Evolutionary conservation across 2,888 invertebrate genomes (phyloP).

Genomic region (Papilio demoleus): DNA sequence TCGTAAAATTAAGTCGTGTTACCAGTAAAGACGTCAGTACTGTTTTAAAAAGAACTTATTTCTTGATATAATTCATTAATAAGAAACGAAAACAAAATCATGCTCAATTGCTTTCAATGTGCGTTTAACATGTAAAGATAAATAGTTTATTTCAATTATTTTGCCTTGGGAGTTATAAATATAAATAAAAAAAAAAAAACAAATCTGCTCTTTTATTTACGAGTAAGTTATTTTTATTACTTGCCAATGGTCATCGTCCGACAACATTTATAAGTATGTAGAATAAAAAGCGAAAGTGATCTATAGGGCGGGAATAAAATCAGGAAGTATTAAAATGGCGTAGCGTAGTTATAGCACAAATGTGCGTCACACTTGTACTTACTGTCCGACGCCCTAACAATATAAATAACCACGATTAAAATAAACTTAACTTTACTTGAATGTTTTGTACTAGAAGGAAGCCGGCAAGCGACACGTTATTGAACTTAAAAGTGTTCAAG

Average conservation of each 20-base stretch:
- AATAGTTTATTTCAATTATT: neutral
- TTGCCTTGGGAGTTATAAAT: neutral
- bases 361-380: neutral
- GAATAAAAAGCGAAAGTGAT: slow-evolving; percentile 7
- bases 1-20: no score
- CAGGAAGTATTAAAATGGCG: slow-evolving; percentile 17
- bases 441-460: no score
- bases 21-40: no score
- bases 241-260: slow-evolving; percentile 1
- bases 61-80: neutral
- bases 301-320: neutral
- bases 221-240: neutral
- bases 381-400: neutral
- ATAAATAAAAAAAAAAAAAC: neutral
- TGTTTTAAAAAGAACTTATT: no score
- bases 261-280: slow-evolving; percentile 12
- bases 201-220: neutral
- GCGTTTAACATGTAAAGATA: neutral
- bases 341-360: neutral
- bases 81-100: neutral
- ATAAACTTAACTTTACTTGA: neutral
- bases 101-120: neutral
- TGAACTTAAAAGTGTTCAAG: no score
- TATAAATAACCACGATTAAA: neutral
- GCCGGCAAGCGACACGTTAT: no score